Conservation (phyloP, 1,140 invertebrate species). For the Schlechtendalia chinensis region DNA sequence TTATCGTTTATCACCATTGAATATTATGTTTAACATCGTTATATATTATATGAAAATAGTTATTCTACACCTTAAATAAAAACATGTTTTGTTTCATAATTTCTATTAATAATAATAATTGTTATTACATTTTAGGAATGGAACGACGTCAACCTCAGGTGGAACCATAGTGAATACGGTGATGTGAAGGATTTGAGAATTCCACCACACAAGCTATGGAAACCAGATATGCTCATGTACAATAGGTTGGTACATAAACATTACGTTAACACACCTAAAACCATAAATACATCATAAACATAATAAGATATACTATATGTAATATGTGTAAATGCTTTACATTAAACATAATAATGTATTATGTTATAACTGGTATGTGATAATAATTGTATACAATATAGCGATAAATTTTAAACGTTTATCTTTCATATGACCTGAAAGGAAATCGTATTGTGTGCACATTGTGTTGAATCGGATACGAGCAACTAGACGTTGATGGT, state of each 20-base stretch:
- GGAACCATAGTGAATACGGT: conserved; percentile 94
- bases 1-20: no score
- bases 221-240: conserved; percentile 98
- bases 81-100: no score
- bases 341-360: not conserved
- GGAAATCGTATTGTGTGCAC: not conserved
- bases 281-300: no score
- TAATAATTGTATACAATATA: not conserved
- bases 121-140: conserved; percentile 80
- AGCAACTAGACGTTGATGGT: conserved; percentile 24
- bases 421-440: not conserved
- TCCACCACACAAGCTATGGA: conserved; percentile 95
- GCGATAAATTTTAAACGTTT: not conserved
- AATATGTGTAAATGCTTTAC: no score
- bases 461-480: not conserved
- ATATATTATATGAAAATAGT: no score
- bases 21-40: no score
- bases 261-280: not conserved
- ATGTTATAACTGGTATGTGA: not conserved
- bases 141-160: conserved; percentile 97
- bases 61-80: no score
- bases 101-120: no score
- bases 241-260: conserved; percentile 74
- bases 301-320: no score
- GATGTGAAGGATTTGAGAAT: conserved; percentile 95